phyloP scores from a whole-genome alignment of 2,888 invertebrate species.

The Epinotia nisella region DNA sequence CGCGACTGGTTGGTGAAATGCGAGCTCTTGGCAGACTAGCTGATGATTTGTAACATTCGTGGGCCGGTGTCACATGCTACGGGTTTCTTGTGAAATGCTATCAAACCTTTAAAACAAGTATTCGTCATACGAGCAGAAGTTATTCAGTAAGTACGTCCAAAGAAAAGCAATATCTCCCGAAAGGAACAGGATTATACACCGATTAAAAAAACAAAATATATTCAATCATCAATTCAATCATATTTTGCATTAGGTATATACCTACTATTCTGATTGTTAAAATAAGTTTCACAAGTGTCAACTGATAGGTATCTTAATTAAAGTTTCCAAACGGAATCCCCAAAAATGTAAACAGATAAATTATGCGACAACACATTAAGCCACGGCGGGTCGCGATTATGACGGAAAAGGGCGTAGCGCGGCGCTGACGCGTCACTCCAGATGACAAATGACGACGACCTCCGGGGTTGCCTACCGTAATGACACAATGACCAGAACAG shows the following conservation, averaged over 20 bases:
- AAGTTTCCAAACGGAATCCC: not conserved
- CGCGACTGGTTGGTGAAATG: conserved; percentile 19
- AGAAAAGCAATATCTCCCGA: not conserved
- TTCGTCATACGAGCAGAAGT: not conserved
- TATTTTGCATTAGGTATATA: no score
- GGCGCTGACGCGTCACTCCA: conserved; percentile 71
- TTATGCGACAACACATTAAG: conserved; percentile 32
- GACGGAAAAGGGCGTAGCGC: conserved; percentile 71
- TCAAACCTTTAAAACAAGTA: conserved; percentile 13
- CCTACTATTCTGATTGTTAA: no score
- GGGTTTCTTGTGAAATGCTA: conserved; percentile 6
- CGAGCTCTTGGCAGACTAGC: conserved; percentile 31
- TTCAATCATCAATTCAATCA: no score
- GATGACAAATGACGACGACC: conserved; percentile 75
- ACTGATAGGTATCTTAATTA: not conserved
- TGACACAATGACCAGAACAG: not conserved
- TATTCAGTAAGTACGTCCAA: not conserved
- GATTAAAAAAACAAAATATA: no score
- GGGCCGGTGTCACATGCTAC: conserved; percentile 19
- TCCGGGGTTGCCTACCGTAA: conserved; percentile 50
- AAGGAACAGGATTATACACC: not conserved
- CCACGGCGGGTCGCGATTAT: conserved; percentile 58
- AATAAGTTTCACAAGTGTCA: not conserved
- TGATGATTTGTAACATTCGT: conserved; percentile 29
- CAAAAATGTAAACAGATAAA: conserved; percentile 25